phyloP scores from a whole-genome alignment of 2,888 invertebrate genomes.

The Mesochorus sp. region DNA sequence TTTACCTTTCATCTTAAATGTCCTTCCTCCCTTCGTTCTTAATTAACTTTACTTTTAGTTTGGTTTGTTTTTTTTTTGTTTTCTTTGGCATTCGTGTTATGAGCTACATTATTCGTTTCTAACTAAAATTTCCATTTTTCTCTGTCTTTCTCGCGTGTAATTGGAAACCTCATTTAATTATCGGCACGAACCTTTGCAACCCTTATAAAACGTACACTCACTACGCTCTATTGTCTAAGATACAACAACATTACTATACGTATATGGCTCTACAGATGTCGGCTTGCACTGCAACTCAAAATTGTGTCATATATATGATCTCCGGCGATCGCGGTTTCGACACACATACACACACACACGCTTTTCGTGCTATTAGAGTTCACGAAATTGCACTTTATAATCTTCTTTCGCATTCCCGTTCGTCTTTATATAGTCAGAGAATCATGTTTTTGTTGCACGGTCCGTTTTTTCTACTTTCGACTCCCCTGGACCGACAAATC shows the following conservation, averaged over 20 bases:
- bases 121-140: constrained; percentile 41
- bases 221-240: constrained; percentile 76
- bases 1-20: constrained; percentile 11
- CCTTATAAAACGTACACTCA: constrained; percentile 80
- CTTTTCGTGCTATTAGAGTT: constrained; percentile 29
- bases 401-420: constrained; percentile 3
- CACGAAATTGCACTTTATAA: not conserved
- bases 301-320: constrained; percentile 78
- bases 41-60: constrained; percentile 21
- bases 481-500: not conserved
- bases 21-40: constrained; percentile 37
- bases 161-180: constrained; percentile 73
- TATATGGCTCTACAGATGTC: constrained; percentile 82
- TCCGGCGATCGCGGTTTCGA: constrained; percentile 55
- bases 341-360: too few relatives aligned
- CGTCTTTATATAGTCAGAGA: not conserved
- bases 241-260: constrained; percentile 81
- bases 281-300: constrained; percentile 82
- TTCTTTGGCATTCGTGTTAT: constrained; percentile 56
- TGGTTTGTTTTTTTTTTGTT: constrained; percentile 61
- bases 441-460: not conserved
- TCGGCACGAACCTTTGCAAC: constrained; percentile 77
- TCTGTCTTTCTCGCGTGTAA: constrained; percentile 66
- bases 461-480: constrained; percentile 5
- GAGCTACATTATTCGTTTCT: constrained; percentile 40